These are phyloP conservation scores for Puma concolor DNA, from an alignment of 2,113 vertebrate genomes.

Conservation along the genomic window DNA sequence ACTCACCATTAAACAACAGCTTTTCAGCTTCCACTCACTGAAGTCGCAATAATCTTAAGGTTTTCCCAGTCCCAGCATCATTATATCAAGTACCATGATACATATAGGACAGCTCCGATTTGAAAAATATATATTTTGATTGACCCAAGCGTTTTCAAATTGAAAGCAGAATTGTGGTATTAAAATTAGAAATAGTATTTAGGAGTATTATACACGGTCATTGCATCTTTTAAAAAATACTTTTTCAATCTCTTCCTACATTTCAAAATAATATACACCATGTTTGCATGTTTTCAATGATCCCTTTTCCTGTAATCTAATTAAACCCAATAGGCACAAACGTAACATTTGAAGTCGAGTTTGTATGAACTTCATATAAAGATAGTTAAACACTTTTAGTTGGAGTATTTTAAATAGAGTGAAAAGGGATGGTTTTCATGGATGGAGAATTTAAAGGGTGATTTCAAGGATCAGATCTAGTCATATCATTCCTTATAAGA, in stretches of 20 bases:
- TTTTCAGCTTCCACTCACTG: not conserved
- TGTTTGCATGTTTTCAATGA: not conserved
- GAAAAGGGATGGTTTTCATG: not conserved
- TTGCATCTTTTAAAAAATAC: not conserved
- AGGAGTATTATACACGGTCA: not conserved
- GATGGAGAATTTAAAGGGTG: not conserved
- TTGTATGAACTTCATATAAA: not conserved
- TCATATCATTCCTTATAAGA: not conserved
- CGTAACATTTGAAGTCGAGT: not conserved
- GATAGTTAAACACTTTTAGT: not conserved
- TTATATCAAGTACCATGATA: not conserved
- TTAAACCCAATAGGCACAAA: not conserved
- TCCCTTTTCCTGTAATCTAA: not conserved
- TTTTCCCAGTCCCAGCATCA: not conserved
- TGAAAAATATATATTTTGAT: not conserved
- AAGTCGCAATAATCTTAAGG: not conserved
- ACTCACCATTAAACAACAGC: not conserved
- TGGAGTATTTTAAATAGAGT: not conserved
- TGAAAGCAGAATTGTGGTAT: not conserved
- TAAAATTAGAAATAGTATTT: not conserved
- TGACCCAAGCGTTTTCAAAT: not conserved
- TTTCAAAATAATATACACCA: slow-evolving; percentile 17
- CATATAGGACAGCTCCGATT: not conserved
- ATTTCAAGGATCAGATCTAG: not conserved
- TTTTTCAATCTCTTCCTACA: not conserved